A percentile compares a stretch with the other conserved stretches of the same genome.
These are phyloP conservation scores for Athalia cordata DNA, from an alignment of 2,888 invertebrate species.

Conservation along the genomic window DNA sequence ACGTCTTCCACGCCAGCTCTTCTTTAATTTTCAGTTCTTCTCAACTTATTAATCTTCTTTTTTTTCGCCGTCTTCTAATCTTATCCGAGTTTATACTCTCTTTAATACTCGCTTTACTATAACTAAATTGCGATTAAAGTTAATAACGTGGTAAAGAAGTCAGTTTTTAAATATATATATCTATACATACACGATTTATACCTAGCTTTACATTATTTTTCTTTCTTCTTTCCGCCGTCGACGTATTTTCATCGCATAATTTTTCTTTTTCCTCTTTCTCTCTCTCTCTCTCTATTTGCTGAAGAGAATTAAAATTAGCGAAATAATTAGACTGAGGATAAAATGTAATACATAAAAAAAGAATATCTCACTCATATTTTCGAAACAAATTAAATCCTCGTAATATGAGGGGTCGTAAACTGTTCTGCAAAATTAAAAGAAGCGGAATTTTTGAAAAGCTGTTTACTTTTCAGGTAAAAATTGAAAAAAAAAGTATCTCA, in stretches of 20 bases:
- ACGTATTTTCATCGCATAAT: conserved; percentile 1
- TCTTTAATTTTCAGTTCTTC: not conserved
- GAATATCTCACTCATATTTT: no score
- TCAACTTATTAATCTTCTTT: not conserved
- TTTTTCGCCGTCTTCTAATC: conserved; percentile 5
- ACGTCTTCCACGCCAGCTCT: not conserved
- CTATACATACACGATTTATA: conserved; percentile 7
- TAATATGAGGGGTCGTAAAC: no score
- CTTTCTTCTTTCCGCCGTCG: not conserved
- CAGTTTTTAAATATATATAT: not conserved
- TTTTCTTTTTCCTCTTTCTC: not conserved
- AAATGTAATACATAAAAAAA: no score
- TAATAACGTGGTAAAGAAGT: conserved; percentile 25
- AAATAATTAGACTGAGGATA: no score
- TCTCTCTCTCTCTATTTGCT: no score
- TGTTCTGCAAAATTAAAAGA: no score
- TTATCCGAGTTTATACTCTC: not conserved
- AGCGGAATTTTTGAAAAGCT: no score
- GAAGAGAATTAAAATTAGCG: no score
- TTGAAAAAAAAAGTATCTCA: no score
- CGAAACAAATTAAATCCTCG: no score
- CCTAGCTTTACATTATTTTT: conserved; percentile 3
- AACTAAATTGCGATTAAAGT: conserved; percentile 23
- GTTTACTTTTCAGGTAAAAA: no score
- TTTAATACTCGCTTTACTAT: not conserved